Percentiles rank a stretch among this genome's conserved stretches.
Evolutionary conservation across 2,888 invertebrate species (phyloP).

Genomic region (Punctoribates punctum): DNA sequence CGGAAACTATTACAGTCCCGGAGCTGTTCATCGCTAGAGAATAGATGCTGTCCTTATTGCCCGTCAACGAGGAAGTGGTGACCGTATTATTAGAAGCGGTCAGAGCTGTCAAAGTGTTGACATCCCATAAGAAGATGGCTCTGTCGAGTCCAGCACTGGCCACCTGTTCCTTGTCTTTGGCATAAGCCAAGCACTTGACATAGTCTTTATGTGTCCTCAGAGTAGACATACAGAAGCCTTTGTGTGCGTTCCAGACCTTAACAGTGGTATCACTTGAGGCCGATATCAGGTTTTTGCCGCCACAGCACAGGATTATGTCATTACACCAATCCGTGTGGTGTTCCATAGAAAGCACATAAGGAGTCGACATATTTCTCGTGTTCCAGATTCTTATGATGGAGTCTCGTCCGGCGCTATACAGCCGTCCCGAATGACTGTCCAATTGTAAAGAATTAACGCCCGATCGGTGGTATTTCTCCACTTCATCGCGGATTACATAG

Average conservation of each 20-base stretch:
- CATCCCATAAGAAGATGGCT: constrained; percentile 97
- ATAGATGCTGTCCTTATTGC: constrained; percentile 97
- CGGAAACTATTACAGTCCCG: constrained; percentile 92
- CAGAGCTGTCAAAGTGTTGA: constrained; percentile 91
- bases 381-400: constrained; percentile 77
- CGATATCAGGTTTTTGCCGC: constrained; percentile 93
- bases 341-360: constrained; percentile 93
- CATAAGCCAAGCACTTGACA: constrained; percentile 95
- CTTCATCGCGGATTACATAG: constrained; percentile 94
- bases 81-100: constrained; percentile 98
- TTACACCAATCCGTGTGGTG: constrained; percentile 99
- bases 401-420: constrained; percentile 95
- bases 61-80: constrained; percentile 92
- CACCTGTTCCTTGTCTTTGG: constrained; percentile 80
- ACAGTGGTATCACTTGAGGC: constrained; percentile 99
- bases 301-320: constrained; percentile 95
- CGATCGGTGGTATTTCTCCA: constrained; percentile 87
- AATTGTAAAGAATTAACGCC: constrained; percentile 93
- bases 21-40: constrained; percentile 97
- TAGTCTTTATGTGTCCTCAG: constrained; percentile 96
- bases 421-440: constrained; percentile 76
- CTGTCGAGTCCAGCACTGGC: constrained; percentile 96
- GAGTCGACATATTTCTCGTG: constrained; percentile 57
- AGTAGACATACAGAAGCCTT: constrained; percentile 99
- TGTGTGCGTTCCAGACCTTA: constrained; percentile 99